Evolutionary conservation across 2,888 invertebrate species (phyloP), one percentile per base, ranked within the genome.

Genomic region (Halictus quadricinctus): DNA sequence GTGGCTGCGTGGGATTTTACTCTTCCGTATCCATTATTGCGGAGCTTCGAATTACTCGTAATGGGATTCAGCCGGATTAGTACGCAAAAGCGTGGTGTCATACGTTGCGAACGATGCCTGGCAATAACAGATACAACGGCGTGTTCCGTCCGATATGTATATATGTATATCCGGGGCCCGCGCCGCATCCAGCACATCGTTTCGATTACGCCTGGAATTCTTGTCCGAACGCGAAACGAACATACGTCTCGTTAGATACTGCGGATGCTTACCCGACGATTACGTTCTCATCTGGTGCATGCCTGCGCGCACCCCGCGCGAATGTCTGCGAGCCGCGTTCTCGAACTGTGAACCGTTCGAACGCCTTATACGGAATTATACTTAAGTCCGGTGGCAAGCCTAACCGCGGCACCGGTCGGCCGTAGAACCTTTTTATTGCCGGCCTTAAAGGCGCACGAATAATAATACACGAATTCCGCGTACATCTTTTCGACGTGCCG

Each of bases 61-160:
- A 92, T 90, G 88, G 89, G 88, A 91, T 91, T 90, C 90, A 91
- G 92, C 91, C 90, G 89, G 91, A 92, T 93, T 91, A 91, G 87
- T 83, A 85, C 81, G 88, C 84, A 85, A 79, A 84, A 88, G 83
- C 88, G 81, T 89, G 64, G 88, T 86, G 87, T 90, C 89, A 88
- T 89, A 87, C 80, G 82, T 84, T 86, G 81, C 81, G 66, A 66
- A 48, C 50, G 25, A 36, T 36, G 69, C 41, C 80, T 79, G 80
- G 66, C 84, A 88, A 84, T 73, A 72, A 75, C 70, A 82, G 88
- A 85, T 88, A 79, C 80, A 88, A 54, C 54, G 84, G 85, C 85
- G 88, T 90, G 92, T 92, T 25, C 6, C 60, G 60, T 60, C 10
- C 58, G n/a, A 64, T 6, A 29, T 13, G 5, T 13, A 25, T 91